Conservation (phyloP, 2,113 vertebrate species). For the Ia io region DNA sequence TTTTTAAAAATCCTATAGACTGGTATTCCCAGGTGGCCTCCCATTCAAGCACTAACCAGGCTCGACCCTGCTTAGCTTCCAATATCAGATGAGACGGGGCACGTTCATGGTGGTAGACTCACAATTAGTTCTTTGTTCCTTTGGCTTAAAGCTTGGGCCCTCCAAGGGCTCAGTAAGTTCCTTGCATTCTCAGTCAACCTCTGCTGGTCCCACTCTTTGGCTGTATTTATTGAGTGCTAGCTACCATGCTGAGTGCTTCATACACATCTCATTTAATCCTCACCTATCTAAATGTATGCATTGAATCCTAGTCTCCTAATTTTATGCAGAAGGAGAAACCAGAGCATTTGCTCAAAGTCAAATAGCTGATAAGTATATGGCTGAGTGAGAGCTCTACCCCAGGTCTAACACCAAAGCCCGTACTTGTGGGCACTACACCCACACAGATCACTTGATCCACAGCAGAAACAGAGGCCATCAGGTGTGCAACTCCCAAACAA, state of each 20-base stretch:
- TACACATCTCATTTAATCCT: background rate
- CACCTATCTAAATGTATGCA: background rate
- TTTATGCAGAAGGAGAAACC: background rate
- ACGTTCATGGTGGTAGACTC: background rate
- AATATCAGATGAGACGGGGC: background rate
- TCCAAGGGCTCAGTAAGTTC: background rate
- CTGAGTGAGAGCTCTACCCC: background rate
- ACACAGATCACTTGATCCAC: background rate
- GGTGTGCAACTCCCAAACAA: background rate
- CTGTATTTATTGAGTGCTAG: background rate
- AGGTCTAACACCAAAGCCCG: background rate
- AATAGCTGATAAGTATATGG: background rate
- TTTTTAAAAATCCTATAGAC: background rate
- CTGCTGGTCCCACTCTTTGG: background rate
- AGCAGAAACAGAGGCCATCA: background rate
- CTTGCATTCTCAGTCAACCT: background rate
- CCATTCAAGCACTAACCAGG: background rate
- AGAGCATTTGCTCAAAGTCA: background rate
- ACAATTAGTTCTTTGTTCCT: constrained; percentile 18
- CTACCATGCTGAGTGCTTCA: background rate
- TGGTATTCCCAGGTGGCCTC: background rate
- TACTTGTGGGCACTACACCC: background rate
- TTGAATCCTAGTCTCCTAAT: background rate
- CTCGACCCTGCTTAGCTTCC: background rate
- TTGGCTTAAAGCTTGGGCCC: background rate